Evolutionary conservation across 2,113 vertebrate species (phyloP).

Genomic region (Myotis lucifugus): DNA sequence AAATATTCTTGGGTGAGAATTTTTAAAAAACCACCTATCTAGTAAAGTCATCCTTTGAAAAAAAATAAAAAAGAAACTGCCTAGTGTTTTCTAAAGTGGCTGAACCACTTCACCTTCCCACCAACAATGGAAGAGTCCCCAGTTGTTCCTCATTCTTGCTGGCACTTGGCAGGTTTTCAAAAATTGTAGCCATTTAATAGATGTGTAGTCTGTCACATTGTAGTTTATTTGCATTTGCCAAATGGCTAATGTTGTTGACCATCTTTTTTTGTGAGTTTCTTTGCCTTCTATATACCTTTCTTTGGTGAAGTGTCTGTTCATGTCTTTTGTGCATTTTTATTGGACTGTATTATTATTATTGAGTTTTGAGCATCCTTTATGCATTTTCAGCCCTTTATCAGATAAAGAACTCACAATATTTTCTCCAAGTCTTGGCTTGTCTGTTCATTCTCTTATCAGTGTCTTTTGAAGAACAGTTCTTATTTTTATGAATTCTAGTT

Average conservation of each 20-base stretch:
- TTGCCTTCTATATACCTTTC: neutral
- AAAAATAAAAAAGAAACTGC: neutral
- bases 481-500: slow-evolving; percentile 59
- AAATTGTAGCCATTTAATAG: neutral
- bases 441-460: slow-evolving; percentile 60
- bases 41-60: no score
- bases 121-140: neutral
- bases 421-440: neutral
- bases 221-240: slow-evolving; percentile 32
- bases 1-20: no score
- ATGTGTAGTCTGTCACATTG: neutral
- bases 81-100: neutral
- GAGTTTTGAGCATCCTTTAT: slow-evolving; percentile 12
- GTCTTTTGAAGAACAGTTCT: slow-evolving; percentile 51
- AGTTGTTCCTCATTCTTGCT: neutral
- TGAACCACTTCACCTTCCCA: neutral
- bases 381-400: slow-evolving; percentile 21
- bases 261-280: neutral
- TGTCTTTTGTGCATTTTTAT: slow-evolving; percentile 42
- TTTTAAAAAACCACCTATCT: no score
- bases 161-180: neutral
- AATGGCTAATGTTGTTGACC: neutral
- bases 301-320: neutral
- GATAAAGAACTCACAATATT: slow-evolving; percentile 55
- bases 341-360: neutral